Evolutionary conservation across 2,797 vertebrate genomes (phyloP).

Genomic region (Carapus acus): DNA sequence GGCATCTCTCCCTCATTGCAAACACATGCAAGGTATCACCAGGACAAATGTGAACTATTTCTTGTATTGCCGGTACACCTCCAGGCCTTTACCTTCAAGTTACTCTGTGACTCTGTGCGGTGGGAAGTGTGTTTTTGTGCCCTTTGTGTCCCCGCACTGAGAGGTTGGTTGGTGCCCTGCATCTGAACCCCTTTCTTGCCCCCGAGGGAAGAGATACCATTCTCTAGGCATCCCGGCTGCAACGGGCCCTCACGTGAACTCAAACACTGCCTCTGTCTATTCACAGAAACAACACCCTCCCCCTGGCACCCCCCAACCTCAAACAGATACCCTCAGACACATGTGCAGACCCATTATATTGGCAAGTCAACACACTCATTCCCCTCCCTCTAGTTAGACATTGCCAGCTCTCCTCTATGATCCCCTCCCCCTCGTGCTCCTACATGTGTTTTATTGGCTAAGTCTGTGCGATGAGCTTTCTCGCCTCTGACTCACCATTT

Average conservation of each 20-base stretch:
- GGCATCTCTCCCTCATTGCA: background rate
- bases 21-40: no score
- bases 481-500: conserved; percentile 44
- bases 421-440: conserved; percentile 29
- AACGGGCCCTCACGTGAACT: conserved; percentile 52
- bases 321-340: conserved; percentile 34
- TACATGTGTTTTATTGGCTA: conserved; percentile 61
- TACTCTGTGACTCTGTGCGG: no score
- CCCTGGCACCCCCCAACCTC: conserved; percentile 36
- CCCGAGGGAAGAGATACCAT: conserved; percentile 43
- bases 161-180: conserved; percentile 53
- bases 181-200: conserved; percentile 54
- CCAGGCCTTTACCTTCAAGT: no score
- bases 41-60: no score
- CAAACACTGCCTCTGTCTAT: conserved; percentile 29
- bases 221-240: conserved; percentile 55
- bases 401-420: conserved; percentile 51
- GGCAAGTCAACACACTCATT: conserved; percentile 50
- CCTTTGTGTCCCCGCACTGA: conserved; percentile 52
- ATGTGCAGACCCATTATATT: conserved; percentile 20
- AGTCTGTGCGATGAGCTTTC: conserved; percentile 45
- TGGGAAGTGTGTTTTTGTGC: conserved; percentile 54
- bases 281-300: no score
- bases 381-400: conserved; percentile 62
- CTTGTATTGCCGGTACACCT: no score